A percentile compares a stretch with the other conserved stretches of the same genome.
Evolutionary conservation across 37 sponge, comb jelly and placozoan species (phyloP).

Genomic region (Cliona cf. orientalis): DNA sequence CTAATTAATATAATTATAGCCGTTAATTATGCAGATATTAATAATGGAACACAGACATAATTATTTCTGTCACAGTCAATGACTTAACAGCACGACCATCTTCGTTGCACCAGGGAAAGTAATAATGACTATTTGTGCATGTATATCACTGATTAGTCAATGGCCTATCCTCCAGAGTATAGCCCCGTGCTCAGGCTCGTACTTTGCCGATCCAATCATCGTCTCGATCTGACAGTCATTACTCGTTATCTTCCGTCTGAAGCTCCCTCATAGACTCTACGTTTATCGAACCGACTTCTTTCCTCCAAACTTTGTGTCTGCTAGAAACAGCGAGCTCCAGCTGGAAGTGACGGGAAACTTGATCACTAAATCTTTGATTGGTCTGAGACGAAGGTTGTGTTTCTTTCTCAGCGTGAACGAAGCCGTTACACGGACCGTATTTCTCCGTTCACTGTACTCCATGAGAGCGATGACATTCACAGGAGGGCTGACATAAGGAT

Average conservation of each 20-base stretch:
- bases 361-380: conserved; percentile 75
- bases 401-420: conserved; percentile 78
- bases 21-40: no score
- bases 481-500: conserved; percentile 78
- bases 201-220: conserved; percentile 76
- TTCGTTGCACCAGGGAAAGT: no score
- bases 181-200: conserved; percentile 75
- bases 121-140: no score
- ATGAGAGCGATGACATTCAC: conserved; percentile 71
- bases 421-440: conserved; percentile 63
- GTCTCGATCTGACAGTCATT: conserved; percentile 46
- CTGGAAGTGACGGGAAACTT: conserved; percentile 80
- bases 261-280: conserved; percentile 73
- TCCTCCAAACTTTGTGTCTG: conserved; percentile 73
- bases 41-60: no score
- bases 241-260: conserved; percentile 71
- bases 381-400: conserved; percentile 67
- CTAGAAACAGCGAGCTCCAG: conserved; percentile 71
- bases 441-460: conserved; percentile 69
- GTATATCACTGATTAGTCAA: no score
- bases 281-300: conserved; percentile 73
- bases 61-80: no score
- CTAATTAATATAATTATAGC: no score
- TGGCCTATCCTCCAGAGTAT: conserved; percentile 85
- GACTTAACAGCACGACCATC: no score